Evolutionary conservation across 2,113 vertebrate species (phyloP), one percentile per base, ranked within the genome.

Genomic region (Hyperopisus bebe): DNA sequence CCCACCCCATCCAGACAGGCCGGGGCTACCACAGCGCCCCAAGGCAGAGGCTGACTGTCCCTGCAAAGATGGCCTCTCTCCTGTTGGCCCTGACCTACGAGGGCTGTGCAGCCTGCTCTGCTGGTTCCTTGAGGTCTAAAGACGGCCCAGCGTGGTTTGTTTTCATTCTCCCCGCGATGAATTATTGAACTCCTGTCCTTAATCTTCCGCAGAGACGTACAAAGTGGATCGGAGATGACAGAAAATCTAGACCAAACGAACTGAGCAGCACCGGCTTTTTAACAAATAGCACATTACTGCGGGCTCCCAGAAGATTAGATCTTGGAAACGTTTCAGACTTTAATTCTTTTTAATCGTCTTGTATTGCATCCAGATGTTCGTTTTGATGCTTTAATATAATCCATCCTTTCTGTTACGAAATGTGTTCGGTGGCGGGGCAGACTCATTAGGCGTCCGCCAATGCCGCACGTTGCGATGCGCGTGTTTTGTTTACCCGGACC

Each of bases 181-280:
- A 19, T 94, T 95, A 96, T 96, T 92, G 95, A 96, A 95, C 94
- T 89, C 70, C 90, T 93, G 94, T 94, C 93, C 94, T 94, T 94
- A 92, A 95, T 93, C 91, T 93, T 92, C 91, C 91, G 88, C 92
- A 91, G 92, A 90, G 91, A 93, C 93, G 93, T 94, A 93, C 94
- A 95, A 95, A 95, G 90, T 47, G 39, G 93, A 92, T 92, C 94
- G 90, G 90, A 91, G 90, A 58, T 80, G 91, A 93, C 90, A 91
- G 92, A 88, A 91, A 91, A 92, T 91, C 90, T 87, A 88, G 89
- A 19, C 88, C 90, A 88, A 48, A 84, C 50, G 66, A 62, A 90
- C 84, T 80, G 82, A 92, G 90, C 94, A 91, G 88, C 89, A 88
- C 88, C 88, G 90, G 89, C 83, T 89, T 90, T 92, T 89, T 91